These are phyloP conservation scores for Dolichallabes microphthalmus DNA, from an alignment of 2,113 vertebrate genomes.

Conservation along the genomic window DNA sequence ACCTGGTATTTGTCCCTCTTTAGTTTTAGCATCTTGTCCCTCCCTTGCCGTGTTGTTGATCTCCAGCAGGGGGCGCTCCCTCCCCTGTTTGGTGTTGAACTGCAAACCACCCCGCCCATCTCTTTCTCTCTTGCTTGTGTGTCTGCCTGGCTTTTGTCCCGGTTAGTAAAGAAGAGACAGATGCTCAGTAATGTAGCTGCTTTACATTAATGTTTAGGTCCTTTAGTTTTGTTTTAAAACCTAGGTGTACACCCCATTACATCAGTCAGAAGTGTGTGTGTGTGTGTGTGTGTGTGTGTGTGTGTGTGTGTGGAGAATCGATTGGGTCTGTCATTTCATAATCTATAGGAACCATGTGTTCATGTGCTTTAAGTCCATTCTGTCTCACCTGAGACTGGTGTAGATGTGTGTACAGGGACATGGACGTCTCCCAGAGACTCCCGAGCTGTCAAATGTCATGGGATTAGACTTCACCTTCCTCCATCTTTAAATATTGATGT, in stretches of 20 bases:
- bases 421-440: slow-evolving; percentile 39
- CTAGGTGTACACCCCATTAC: background rate
- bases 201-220: background rate
- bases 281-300: background rate
- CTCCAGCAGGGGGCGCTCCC: slow-evolving; percentile 64
- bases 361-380: background rate
- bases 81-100: slow-evolving; percentile 34
- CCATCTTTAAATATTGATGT: slow-evolving; percentile 71
- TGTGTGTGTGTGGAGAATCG: background rate
- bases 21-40: background rate
- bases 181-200: slow-evolving; percentile 1
- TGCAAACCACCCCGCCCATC: slow-evolving; percentile 1
- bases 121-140: background rate
- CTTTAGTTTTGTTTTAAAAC: slow-evolving; percentile 1
- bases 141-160: slow-evolving; percentile 31
- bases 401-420: slow-evolving; percentile 1
- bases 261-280: background rate
- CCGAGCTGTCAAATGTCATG: slow-evolving; percentile 50
- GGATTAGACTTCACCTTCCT: slow-evolving; percentile 65
- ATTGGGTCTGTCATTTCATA: background rate
- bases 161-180: background rate
- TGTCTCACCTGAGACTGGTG: background rate
- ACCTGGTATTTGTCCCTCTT: background rate
- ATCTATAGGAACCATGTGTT: background rate
- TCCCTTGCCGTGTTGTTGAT: background rate